Evolutionary conservation across 2,113 vertebrate species (phyloP), one percentile per base, ranked within the genome.

Genomic region (Chrysochloris asiatica): DNA sequence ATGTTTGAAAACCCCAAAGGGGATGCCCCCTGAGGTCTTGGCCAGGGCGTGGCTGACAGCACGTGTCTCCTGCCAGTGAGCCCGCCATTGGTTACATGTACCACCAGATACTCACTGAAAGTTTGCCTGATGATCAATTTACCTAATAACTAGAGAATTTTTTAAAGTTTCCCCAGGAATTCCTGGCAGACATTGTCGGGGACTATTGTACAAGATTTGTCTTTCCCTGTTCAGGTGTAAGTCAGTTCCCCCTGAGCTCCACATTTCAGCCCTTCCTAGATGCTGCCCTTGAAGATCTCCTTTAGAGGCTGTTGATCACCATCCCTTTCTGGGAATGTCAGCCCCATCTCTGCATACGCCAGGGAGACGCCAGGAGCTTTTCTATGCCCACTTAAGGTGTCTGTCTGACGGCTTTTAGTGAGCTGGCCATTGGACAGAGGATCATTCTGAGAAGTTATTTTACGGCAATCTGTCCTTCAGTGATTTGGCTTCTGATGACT

Each of bases 371-470:
- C 3, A 19, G 69, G 30, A 75, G 90, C 72, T 52, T 63, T 75
- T 73, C 3, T 24, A 48, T 38, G 72, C 19, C 24, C 43, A 75
- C 12, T 73, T 76, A 92, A 61, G 80, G 88, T 56, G 12, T 72
- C 71, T 61, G 56, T 79, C 63, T 67, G 67, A 65, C 8, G 11
- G 94, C 80, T 92, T 63, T 90, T 30, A 93, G 67, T 48, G 86
- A 92, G 50, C 47, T 36, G 3, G 59, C 59, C 71, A 48, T 41
- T 41, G 86, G 41, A 28, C 86, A 88, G 41, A 88, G 63, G 9
- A 54, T 93, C 63, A 45, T 50, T 88, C 59, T 59, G 88, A 71
- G 75, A 89, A 79, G 79, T 43, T 91, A 80, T 88, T n/a, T 93
- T 78, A 84, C 5, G 26, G n/a, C 65, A 84, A 47, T 48, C 47